Percentiles rank a stretch among this genome's conserved stretches.
phyloP scores from a whole-genome alignment of 2,888 invertebrate species.

The Tinea trinotella region DNA sequence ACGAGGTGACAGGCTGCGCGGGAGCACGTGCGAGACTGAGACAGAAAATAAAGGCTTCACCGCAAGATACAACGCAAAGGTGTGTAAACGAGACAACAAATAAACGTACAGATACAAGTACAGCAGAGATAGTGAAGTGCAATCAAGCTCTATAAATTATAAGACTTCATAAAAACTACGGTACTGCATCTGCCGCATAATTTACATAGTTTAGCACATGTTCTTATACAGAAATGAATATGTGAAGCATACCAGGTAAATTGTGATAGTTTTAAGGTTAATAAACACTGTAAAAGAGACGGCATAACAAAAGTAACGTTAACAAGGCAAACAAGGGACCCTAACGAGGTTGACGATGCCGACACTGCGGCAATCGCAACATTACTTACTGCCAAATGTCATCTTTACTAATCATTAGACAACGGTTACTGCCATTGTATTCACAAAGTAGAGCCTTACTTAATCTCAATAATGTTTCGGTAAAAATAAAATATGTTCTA shows the following conservation, averaged over 20 bases:
- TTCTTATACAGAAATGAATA: no score
- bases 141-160: slow-evolving; percentile 2
- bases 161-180: neutral
- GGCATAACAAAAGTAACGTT: neutral
- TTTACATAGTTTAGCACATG: neutral
- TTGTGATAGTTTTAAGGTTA: no score
- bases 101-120: neutral
- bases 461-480: no score
- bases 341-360: slow-evolving; percentile 17
- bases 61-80: slow-evolving; percentile 23
- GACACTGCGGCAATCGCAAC: neutral
- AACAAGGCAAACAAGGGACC: neutral
- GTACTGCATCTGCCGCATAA: neutral
- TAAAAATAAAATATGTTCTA: no score
- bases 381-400: slow-evolving; percentile 12
- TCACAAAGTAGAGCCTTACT: neutral
- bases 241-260: no score
- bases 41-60: slow-evolving; percentile 52
- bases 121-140: slow-evolving; percentile 3
- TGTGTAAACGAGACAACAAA: slow-evolving; percentile 43
- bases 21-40: slow-evolving; percentile 46
- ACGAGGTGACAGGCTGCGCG: slow-evolving; percentile 53
- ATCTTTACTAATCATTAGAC: slow-evolving; percentile 3
- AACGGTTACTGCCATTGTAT: neutral
- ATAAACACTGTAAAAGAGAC: neutral